Percentiles rank a stretch among this genome's conserved stretches.
These are phyloP conservation scores for Sphaeridia pumilis DNA, from an alignment of 2,888 invertebrate species.

Conservation along the genomic window DNA sequence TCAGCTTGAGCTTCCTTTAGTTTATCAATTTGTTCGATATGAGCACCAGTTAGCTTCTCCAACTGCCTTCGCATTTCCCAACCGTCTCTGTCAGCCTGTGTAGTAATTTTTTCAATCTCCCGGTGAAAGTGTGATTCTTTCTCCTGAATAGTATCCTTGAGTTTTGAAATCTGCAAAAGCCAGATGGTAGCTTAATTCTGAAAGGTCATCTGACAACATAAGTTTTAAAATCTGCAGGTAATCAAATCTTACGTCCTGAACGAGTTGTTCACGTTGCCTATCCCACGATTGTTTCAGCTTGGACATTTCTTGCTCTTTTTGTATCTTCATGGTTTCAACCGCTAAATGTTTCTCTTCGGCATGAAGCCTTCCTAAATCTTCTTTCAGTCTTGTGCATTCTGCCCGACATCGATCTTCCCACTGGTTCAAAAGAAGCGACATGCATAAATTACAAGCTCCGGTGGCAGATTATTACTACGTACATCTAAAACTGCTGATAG, in stretches of 20 bases:
- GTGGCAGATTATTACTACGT: background rate
- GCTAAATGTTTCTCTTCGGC: constrained; percentile 50
- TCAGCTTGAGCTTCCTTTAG: constrained; percentile 52
- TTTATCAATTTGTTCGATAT: constrained; percentile 59
- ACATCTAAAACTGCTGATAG: background rate
- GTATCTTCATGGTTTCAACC: constrained; percentile 46
- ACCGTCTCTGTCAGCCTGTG: constrained; percentile 56
- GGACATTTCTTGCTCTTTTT: constrained; percentile 49
- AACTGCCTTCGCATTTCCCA: constrained; percentile 57
- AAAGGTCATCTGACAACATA: background rate
- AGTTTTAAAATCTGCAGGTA: background rate
- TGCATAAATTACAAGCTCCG: too few relatives aligned
- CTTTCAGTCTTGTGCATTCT: constrained; percentile 52
- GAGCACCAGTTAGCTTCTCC: constrained; percentile 60
- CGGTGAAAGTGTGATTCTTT: constrained; percentile 49
- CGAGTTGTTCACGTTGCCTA: constrained; percentile 42
- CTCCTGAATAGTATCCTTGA: constrained; percentile 53
- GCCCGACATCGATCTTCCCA: constrained; percentile 53
- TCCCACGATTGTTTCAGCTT: constrained; percentile 48
- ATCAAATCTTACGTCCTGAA: constrained; percentile 44
- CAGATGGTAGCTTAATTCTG: background rate
- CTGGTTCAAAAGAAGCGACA: constrained; percentile 41
- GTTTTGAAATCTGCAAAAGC: constrained; percentile 49
- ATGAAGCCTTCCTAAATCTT: constrained; percentile 51
- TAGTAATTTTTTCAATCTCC: constrained; percentile 50